Conservation (phyloP, 2,113 vertebrate genomes). For the Corythornis vintsioides region DNA sequence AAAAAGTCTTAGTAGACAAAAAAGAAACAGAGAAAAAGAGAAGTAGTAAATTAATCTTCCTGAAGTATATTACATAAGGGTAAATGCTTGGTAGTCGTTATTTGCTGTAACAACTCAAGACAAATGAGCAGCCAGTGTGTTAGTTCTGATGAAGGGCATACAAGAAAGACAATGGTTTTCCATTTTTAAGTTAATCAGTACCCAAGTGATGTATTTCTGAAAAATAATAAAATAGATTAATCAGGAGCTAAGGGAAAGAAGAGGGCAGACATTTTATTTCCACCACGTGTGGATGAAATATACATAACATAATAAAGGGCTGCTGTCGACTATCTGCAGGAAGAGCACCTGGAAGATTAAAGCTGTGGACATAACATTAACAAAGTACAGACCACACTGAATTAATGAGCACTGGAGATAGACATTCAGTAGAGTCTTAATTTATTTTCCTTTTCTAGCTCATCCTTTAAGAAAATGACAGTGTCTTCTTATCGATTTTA, state of each 20-base stretch:
- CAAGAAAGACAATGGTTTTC: constrained; percentile 85
- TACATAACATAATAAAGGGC: constrained; percentile 84
- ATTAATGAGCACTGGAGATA: constrained; percentile 91
- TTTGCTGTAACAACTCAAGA: constrained; percentile 88
- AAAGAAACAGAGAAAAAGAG: constrained; percentile 71
- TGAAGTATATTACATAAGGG: constrained; percentile 79
- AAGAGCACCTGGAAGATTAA: constrained; percentile 91
- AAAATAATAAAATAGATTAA: constrained; percentile 94
- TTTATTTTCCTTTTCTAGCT: constrained; percentile 97
- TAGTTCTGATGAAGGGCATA: constrained; percentile 85
- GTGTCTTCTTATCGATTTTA: constrained; percentile 99
- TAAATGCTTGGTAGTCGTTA: constrained; percentile 85
- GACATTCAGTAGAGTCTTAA: constrained; percentile 93
- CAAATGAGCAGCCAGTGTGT: constrained; percentile 82
- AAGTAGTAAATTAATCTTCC: constrained; percentile 87
- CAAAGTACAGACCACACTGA: constrained; percentile 89
- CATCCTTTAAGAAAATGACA: constrained; percentile 99
- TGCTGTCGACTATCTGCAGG: constrained; percentile 77
- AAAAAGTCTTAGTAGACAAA: constrained; percentile 78
- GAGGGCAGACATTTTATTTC: constrained; percentile 81
- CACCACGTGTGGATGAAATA: constrained; percentile 84
- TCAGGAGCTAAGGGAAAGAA: constrained; percentile 80
- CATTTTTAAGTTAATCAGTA: constrained; percentile 94
- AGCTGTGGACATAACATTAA: constrained; percentile 87
- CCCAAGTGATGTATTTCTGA: constrained; percentile 85